Conservation (phyloP, 2,888 invertebrate genomes). For the Cabera pusaria region DNA sequence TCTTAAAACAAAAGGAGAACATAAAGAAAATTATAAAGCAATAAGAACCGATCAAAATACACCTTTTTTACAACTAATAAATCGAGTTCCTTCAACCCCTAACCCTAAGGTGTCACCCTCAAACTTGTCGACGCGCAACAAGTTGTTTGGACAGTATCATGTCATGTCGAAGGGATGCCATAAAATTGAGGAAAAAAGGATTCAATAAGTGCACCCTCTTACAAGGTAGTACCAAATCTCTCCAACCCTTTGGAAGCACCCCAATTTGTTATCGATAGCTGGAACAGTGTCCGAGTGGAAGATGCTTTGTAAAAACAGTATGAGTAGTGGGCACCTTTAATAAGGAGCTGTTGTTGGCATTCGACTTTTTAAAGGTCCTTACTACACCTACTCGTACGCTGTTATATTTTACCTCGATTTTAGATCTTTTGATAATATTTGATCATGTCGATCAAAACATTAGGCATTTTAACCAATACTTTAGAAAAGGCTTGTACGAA, state of each 20-base stretch:
- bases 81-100: slow-evolving; percentile 4
- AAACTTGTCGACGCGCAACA: slow-evolving; percentile 30
- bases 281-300: slow-evolving; percentile 61
- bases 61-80: slow-evolving; percentile 9
- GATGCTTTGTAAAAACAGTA: slow-evolving; percentile 23
- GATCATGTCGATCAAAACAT: too few relatives aligned
- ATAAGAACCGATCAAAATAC: slow-evolving; percentile 9
- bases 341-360: too few relatives aligned
- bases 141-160: slow-evolving; percentile 36
- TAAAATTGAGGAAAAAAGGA: slow-evolving; percentile 34
- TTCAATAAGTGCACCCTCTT: slow-evolving; percentile 42
- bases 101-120: slow-evolving; percentile 24
- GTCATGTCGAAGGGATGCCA: slow-evolving; percentile 32
- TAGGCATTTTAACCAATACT: too few relatives aligned
- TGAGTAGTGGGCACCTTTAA: too few relatives aligned
- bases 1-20: too few relatives aligned
- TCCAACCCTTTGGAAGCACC: slow-evolving; percentile 66
- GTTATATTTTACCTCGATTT: too few relatives aligned
- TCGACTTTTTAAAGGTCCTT: too few relatives aligned
- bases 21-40: too few relatives aligned
- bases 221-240: slow-evolving; percentile 58
- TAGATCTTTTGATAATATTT: too few relatives aligned
- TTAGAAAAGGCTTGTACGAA: too few relatives aligned
- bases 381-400: too few relatives aligned
- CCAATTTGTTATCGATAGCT: slow-evolving; percentile 79